Evolutionary conservation across 2,113 vertebrate genomes (phyloP).

Genomic region (Cyanistes caeruleus): DNA sequence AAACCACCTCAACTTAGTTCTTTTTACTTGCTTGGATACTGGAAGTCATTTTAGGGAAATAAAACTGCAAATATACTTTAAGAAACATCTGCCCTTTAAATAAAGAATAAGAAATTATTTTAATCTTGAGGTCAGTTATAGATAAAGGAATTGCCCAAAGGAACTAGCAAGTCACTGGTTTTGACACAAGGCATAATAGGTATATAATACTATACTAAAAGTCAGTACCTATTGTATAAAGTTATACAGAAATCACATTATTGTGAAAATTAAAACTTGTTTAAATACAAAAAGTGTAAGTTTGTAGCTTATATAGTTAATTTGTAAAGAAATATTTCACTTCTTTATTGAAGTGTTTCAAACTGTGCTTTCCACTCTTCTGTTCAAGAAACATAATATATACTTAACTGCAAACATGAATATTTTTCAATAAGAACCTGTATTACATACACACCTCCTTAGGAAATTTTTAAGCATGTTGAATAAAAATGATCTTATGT

Average conservation of each 20-base stretch:
- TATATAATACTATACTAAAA: background rate
- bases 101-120: background rate
- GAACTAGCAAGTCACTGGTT: background rate
- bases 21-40: background rate
- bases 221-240: background rate
- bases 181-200: background rate
- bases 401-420: background rate
- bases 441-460: background rate
- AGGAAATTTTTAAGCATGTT: background rate
- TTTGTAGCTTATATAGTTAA: background rate
- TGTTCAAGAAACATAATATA: accelerated
- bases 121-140: background rate
- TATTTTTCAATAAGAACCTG: background rate
- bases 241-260: too few species aligned
- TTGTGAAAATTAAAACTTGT: too few species aligned
- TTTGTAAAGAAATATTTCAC: background rate
- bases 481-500: background rate
- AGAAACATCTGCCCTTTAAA: background rate
- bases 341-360: background rate
- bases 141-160: background rate
- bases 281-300: too few species aligned
- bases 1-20: background rate
- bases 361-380: background rate
- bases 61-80: background rate
- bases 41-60: accelerated